These are phyloP conservation scores for Ceriagrion tenellum DNA, from an alignment of 2,888 invertebrate species.

Conservation along the genomic window DNA sequence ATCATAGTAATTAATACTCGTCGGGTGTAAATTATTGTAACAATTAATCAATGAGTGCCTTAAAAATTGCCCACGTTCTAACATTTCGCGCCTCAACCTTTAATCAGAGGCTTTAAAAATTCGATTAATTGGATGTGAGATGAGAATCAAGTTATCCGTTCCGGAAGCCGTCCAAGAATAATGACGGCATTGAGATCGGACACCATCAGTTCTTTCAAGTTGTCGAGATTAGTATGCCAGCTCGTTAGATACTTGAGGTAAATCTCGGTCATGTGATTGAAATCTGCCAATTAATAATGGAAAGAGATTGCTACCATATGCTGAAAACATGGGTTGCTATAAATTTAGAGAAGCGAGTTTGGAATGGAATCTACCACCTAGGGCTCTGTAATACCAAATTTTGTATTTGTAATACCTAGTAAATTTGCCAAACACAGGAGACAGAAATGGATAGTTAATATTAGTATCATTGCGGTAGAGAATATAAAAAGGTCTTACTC, in stretches of 20 bases:
- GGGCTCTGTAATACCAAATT: too few relatives aligned
- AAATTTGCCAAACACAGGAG: too few relatives aligned
- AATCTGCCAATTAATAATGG: background rate
- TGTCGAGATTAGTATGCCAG: background rate
- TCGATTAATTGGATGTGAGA: background rate
- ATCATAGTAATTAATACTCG: background rate
- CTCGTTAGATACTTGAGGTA: background rate
- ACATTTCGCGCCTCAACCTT: background rate
- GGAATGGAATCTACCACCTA: background rate
- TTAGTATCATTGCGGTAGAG: too few relatives aligned
- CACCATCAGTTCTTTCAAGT: background rate
- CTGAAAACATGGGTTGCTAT: too few relatives aligned
- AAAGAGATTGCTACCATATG: background rate
- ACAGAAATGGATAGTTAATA: too few relatives aligned
- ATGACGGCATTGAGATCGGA: background rate
- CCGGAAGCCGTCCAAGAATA: background rate
- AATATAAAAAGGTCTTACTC: too few relatives aligned
- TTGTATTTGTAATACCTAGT: too few relatives aligned
- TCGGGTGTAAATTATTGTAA: background rate
- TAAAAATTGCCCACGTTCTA: background rate
- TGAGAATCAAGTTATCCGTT: background rate
- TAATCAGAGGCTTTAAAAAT: background rate
- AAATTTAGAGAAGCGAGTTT: background rate
- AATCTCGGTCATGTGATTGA: background rate
- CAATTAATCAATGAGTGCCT: background rate